These are phyloP conservation scores for Turritopsis rubra DNA, from an alignment of 30 jellyfish, hydroid and myxozoan genomes.

Conservation along the genomic window DNA sequence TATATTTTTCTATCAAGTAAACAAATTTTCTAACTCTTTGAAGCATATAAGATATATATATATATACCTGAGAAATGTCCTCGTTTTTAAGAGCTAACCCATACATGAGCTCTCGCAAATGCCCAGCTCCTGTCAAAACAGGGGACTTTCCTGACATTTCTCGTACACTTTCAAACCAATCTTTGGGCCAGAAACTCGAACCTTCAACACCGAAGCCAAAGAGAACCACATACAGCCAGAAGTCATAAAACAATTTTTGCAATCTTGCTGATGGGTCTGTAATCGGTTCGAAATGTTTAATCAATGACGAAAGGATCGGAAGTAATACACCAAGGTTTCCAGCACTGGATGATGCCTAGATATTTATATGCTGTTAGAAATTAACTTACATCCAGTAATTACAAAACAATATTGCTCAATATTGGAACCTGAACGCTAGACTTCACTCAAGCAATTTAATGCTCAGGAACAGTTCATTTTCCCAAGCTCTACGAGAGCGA, in stretches of 20 bases:
- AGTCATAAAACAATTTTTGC: slow-evolving; percentile 79
- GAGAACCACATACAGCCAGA: slow-evolving; percentile 88
- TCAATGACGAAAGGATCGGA: slow-evolving; percentile 72
- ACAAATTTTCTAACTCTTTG: background rate
- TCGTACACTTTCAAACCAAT: slow-evolving; percentile 84
- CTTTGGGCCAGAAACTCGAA: slow-evolving; percentile 83
- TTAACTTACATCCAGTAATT: background rate
- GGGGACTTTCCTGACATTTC: slow-evolving; percentile 82
- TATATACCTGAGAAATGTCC: slow-evolving; percentile 80
- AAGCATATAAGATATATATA: background rate
- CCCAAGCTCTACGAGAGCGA: too few relatives aligned
- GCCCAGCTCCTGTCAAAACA: slow-evolving; percentile 63
- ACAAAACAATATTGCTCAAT: too few relatives aligned
- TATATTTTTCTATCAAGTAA: background rate
- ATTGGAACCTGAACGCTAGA: too few relatives aligned
- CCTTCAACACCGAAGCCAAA: slow-evolving; percentile 91
- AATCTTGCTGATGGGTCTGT: slow-evolving; percentile 73
- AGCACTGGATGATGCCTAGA: slow-evolving; percentile 93
- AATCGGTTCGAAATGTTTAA: slow-evolving; percentile 50
- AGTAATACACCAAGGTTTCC: slow-evolving; percentile 91
- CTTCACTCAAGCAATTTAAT: too few relatives aligned
- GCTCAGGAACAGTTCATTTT: too few relatives aligned
- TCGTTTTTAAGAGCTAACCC: slow-evolving; percentile 84
- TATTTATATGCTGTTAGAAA: background rate
- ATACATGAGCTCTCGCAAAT: slow-evolving; percentile 78